Conservation (phyloP, 1,140 invertebrate species). For the Panulirus ornatus region DNA sequence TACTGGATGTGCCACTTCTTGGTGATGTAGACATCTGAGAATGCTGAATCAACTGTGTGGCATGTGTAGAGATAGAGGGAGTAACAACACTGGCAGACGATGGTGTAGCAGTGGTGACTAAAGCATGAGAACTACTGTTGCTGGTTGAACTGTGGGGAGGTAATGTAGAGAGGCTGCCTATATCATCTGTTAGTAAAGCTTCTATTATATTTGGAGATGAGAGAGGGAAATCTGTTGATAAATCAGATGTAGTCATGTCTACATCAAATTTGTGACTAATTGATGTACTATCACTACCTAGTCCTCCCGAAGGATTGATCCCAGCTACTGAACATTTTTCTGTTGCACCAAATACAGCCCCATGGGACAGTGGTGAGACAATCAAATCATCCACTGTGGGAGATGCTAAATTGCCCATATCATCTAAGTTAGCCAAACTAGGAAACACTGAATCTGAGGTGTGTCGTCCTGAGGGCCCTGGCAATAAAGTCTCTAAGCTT, state of each 20-base stretch:
- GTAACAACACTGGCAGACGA: conserved; percentile 3
- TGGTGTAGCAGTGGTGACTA: conserved; percentile 12
- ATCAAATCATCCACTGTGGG: conserved; percentile 61
- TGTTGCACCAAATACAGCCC: conserved; percentile 40
- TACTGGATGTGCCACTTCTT: neutral
- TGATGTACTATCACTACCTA: conserved; percentile 37
- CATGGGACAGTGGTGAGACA: conserved; percentile 39
- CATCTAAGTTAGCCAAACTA: conserved; percentile 51
- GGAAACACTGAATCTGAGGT: conserved; percentile 47
- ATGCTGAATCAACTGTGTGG: conserved; percentile 7
- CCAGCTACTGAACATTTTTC: conserved; percentile 26
- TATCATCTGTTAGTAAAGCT: conserved; percentile 60
- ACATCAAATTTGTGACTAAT: conserved; percentile 55
- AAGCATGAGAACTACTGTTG: conserved; percentile 10
- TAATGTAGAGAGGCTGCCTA: conserved; percentile 34
- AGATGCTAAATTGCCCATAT: conserved; percentile 55
- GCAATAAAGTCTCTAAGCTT: conserved; percentile 27
- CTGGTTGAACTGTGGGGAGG: neutral
- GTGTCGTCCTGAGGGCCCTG: conserved; percentile 16
- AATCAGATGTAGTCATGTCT: conserved; percentile 53
- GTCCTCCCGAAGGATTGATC: conserved; percentile 6
- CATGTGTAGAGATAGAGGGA: neutral
- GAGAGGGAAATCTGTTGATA: conserved; percentile 60
- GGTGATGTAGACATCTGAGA: neutral
- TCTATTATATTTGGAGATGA: conserved; percentile 67